These are phyloP conservation scores for Pelochelys cantorii DNA, from an alignment of 2,797 vertebrate genomes.

Conservation along the genomic window DNA sequence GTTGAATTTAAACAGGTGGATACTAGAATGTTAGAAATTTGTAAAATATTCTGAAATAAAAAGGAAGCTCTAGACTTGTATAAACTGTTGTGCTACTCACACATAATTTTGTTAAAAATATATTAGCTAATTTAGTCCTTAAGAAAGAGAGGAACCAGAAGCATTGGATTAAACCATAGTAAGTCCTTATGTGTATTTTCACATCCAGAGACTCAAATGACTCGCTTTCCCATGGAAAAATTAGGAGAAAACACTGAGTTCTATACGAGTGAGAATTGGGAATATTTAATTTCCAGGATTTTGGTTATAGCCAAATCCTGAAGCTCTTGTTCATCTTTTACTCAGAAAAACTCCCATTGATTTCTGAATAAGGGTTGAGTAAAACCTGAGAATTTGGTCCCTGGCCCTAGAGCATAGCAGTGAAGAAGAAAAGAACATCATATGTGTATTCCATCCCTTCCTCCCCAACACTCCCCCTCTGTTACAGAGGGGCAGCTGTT, in stretches of 20 bases:
- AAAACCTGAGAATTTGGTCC: background rate
- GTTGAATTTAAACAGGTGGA: background rate
- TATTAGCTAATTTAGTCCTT: background rate
- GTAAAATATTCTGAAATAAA: background rate
- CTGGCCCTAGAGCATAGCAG: background rate
- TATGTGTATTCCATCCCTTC: background rate
- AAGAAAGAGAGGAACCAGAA: background rate
- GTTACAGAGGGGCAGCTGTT: background rate
- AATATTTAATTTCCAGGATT: constrained; percentile 32
- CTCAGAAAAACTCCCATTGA: constrained; percentile 18
- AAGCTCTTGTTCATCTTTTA: background rate
- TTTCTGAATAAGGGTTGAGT: background rate
- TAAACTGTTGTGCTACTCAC: background rate
- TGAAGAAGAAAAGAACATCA: background rate
- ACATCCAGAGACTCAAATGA: background rate
- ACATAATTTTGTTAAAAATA: background rate
- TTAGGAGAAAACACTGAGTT: background rate
- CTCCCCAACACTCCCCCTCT: background rate
- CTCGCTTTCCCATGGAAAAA: background rate
- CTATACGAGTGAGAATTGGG: background rate
- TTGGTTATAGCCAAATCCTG: constrained; percentile 2
- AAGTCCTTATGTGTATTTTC: background rate
- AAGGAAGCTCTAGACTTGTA: background rate
- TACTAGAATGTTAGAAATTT: background rate
- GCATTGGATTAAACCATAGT: background rate